These are phyloP conservation scores for Lichenostomus cassidix DNA, from an alignment of 2,113 vertebrate genomes.

Conservation along the genomic window DNA sequence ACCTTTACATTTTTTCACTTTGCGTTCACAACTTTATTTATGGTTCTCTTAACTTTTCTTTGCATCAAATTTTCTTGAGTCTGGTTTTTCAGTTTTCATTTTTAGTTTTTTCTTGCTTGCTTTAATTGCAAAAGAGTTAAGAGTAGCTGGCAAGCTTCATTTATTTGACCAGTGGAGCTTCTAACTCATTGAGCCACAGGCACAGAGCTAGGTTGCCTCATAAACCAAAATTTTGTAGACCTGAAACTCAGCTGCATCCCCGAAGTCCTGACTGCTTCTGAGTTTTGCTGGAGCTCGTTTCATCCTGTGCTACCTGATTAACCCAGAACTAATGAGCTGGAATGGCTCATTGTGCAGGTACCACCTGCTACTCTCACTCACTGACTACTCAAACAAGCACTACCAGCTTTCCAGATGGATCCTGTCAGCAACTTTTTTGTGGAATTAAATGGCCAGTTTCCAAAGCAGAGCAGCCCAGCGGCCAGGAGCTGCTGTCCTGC, in stretches of 20 bases:
- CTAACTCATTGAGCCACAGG: background rate
- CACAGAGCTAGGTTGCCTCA: background rate
- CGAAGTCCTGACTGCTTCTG: background rate
- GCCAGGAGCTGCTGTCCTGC: background rate
- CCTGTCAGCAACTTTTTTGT: conserved; percentile 24
- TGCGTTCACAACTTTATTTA: background rate
- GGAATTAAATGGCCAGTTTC: background rate
- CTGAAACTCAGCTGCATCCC: background rate
- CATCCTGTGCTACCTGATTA: background rate
- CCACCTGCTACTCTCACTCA: background rate
- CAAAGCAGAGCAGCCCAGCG: background rate
- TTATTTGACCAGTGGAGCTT: background rate
- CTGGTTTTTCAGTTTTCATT: background rate
- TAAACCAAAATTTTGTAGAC: background rate
- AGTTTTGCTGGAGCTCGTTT: background rate
- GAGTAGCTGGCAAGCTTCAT: background rate
- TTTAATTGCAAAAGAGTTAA: background rate
- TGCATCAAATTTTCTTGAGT: background rate
- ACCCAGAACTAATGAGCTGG: background rate
- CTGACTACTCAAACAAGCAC: background rate
- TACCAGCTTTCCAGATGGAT: conserved; percentile 25
- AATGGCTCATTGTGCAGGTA: background rate
- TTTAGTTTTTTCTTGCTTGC: background rate
- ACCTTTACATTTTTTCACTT: background rate
- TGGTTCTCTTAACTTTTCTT: background rate